Conservation (phyloP, 2,113 vertebrate genomes). For the Colius striatus region DNA sequence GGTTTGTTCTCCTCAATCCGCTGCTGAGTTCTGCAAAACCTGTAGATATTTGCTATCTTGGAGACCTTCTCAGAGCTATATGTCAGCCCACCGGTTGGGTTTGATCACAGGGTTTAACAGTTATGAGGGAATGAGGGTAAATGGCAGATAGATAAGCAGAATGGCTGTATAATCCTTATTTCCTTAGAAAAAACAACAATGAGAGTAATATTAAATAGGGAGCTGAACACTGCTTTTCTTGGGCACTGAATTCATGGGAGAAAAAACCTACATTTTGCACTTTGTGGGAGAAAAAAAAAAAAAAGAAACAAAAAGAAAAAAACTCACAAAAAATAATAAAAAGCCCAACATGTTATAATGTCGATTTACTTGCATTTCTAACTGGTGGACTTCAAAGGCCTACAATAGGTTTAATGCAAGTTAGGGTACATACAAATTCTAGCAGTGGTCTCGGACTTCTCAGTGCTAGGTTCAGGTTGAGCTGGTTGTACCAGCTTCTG, state of each 20-base stretch:
- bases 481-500: background rate
- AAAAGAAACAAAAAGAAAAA: background rate
- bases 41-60: rapidly evolving
- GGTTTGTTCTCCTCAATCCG: rapidly evolving
- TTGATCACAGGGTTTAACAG: too few species aligned
- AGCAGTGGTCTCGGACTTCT: background rate
- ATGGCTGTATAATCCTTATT: background rate
- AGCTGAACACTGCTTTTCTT: background rate
- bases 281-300: background rate
- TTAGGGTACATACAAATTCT: background rate
- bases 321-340: too few species aligned
- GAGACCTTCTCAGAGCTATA: background rate
- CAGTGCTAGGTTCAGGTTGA: rapidly evolving
- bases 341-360: rapidly evolving
- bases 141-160: background rate
- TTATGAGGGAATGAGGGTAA: background rate
- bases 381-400: background rate
- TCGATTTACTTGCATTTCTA: background rate
- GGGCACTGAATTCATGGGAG: background rate
- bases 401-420: background rate
- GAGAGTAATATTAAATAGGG: background rate
- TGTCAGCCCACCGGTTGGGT: background rate
- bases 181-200: background rate
- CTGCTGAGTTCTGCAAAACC: background rate
- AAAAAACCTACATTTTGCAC: rapidly evolving